These are phyloP conservation scores for Timema podura DNA, from an alignment of 2,888 invertebrate genomes.

Conservation along the genomic window DNA sequence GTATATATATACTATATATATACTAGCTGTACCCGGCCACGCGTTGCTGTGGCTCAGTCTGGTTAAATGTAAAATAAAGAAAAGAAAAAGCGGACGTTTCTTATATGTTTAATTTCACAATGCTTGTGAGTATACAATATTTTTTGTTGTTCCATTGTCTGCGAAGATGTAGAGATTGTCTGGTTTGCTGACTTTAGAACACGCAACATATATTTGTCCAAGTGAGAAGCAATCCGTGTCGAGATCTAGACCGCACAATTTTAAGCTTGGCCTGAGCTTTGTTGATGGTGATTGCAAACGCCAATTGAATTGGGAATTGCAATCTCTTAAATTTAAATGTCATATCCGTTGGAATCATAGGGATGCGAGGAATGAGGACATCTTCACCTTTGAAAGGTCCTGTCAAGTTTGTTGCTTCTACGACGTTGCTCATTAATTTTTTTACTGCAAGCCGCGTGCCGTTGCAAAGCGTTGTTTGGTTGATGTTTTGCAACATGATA, in stretches of 20 bases:
- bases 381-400: conserved; percentile 17
- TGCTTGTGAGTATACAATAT: conserved; percentile 10
- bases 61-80: not conserved
- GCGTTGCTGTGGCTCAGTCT: conserved; percentile 11
- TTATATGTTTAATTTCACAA: conserved; percentile 3
- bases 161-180: conserved; percentile 18
- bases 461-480: conserved; percentile 35
- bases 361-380: conserved; percentile 16
- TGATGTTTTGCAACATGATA: conserved; percentile 34
- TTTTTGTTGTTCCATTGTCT: conserved; percentile 18
- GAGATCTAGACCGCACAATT: conserved; percentile 19
- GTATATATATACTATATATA: not conserved
- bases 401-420: conserved; percentile 20
- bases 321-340: conserved; percentile 6
- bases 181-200: conserved; percentile 19
- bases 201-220: conserved; percentile 21
- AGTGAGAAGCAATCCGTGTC: conserved; percentile 13
- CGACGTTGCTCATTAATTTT: conserved; percentile 1
- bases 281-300: not conserved
- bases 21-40: not conserved
- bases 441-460: conserved; percentile 32
- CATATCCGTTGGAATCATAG: conserved; percentile 13
- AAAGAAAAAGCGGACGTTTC: not conserved
- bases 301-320: no score
- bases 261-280: conserved; percentile 16